Base-by-base conservation (phyloP, 2,888 invertebrate genomes). In the Pyrochroa serraticornis region DNA sequence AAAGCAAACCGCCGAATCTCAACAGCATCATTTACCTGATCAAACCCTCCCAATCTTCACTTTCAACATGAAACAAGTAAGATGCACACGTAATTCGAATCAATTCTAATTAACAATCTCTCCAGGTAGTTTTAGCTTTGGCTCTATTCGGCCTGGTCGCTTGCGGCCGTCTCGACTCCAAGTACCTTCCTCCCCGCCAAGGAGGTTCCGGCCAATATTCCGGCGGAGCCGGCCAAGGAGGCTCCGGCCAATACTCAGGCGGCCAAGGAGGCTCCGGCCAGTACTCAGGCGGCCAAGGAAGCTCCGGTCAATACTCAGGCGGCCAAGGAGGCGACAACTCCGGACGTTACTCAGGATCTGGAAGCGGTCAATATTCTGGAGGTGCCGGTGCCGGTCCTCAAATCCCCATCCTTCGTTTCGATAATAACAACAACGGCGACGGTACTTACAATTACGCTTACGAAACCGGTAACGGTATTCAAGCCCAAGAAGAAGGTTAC, bases 391-490 rank as follows among this genome's bases (percentile, higher is more conserved):
- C 60, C 13, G 70, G 70, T 62, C 51, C 70, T 57, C 38, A 63
- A 64, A 62, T 71, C 7, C 74, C 73, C 2, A 75, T 75, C 36
- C 60, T 75, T 8, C 69, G 69, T 42, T 68, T 67, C 47, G 72
- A 74, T 8, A 77, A 77, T 60, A 73, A 74, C 58, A 68, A 70
- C 48, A 77, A 77, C 56, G 65, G 69, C 44, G 77, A 75, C 47
- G 74, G 72, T 6, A 72, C 67, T 14, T 75, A 74, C 52, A 69
- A 67, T 67, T 74, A 49, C 66, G 78, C 78, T 36, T 85, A 84
- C 60, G 85, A 85, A 75, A 84, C 84, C 9, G 84, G 83, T 12
- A 83, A 85, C 67, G 84, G 84, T 36, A 84, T 84, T 62, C 72
- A 75, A 10, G 82, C 72, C 14, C 71, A 75, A 62, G 74, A 75